phyloP scores from a whole-genome alignment of 2,113 vertebrate genomes.

The Alligator sinensis region DNA sequence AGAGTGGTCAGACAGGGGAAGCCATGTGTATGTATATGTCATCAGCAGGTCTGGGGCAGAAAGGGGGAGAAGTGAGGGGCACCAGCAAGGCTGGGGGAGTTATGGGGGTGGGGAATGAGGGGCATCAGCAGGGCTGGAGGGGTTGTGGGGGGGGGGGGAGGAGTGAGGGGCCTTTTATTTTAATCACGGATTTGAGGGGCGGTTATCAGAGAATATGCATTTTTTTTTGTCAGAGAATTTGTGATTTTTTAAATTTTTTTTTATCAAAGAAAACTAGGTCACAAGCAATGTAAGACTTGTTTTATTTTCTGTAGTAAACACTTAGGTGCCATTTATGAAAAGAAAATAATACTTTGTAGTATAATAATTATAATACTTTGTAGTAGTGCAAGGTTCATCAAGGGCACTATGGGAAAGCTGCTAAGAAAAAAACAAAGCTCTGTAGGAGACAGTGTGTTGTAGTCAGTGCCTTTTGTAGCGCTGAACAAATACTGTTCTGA shows the following conservation, averaged over 20 bases:
- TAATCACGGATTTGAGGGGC: too few relatives aligned
- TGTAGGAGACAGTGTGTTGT: neutral
- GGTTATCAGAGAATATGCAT: too few relatives aligned
- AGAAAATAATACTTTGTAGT: neutral
- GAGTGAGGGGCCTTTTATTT: too few relatives aligned
- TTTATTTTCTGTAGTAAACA: neutral
- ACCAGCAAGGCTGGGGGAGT: too few relatives aligned
- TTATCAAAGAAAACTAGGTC: neutral
- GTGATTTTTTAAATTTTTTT: neutral
- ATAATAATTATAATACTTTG: too few relatives aligned
- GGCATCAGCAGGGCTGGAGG: too few relatives aligned
- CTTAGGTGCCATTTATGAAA: neutral
- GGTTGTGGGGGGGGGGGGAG: too few relatives aligned
- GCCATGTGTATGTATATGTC: too few relatives aligned
- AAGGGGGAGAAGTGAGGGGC: too few relatives aligned
- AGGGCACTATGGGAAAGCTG: neutral
- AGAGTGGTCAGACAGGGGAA: too few relatives aligned
- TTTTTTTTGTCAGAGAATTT: neutral
- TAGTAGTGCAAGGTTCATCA: neutral
- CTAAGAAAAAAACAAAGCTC: neutral
- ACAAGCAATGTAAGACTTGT: neutral
- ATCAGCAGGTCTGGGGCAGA: too few relatives aligned
- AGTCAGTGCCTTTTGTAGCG: neutral
- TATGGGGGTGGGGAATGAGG: too few relatives aligned
- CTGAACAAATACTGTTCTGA: neutral